phyloP scores from a whole-genome alignment of 1,140 invertebrate genomes.

The Halictus rubicundus region DNA sequence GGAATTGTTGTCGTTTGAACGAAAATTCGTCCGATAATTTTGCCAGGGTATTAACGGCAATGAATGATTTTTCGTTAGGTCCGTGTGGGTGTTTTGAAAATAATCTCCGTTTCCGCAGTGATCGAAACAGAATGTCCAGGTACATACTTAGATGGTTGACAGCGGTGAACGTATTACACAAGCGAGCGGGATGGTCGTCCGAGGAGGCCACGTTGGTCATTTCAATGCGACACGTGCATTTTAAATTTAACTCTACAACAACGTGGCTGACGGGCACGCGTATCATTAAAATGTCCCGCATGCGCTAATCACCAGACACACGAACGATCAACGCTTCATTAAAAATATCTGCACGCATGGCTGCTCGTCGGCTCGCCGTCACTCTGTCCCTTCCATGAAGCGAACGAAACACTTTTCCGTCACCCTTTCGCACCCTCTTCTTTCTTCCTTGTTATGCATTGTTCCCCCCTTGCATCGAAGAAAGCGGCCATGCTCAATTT shows the following conservation, averaged over 20 bases:
- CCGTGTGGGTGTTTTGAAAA: neutral
- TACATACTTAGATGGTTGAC: neutral
- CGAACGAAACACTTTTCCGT: slow-evolving; percentile 13
- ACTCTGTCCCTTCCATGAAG: slow-evolving; percentile 10
- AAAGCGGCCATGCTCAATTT: neutral
- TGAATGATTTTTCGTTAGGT: no score
- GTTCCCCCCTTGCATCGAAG: neutral
- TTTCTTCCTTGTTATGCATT: neutral
- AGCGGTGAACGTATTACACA: neutral
- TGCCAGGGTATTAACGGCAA: no score
- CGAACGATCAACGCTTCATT: slow-evolving; percentile 30
- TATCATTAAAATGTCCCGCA: slow-evolving; percentile 50
- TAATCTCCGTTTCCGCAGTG: neutral
- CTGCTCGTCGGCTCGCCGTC: neutral
- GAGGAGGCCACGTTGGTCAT: slow-evolving; percentile 14
- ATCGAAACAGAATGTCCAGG: neutral
- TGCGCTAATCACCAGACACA: slow-evolving; percentile 50
- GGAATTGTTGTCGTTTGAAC: no score
- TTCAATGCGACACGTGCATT: slow-evolving; percentile 35
- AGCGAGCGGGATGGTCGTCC: neutral
- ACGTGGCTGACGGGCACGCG: slow-evolving; percentile 35
- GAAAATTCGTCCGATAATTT: no score
- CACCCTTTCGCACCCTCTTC: slow-evolving; percentile 20
- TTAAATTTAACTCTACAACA: slow-evolving; percentile 42
- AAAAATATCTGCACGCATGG: slow-evolving; percentile 34